Conservation (phyloP, 2,888 invertebrate species). For the Diploptera punctata region DNA sequence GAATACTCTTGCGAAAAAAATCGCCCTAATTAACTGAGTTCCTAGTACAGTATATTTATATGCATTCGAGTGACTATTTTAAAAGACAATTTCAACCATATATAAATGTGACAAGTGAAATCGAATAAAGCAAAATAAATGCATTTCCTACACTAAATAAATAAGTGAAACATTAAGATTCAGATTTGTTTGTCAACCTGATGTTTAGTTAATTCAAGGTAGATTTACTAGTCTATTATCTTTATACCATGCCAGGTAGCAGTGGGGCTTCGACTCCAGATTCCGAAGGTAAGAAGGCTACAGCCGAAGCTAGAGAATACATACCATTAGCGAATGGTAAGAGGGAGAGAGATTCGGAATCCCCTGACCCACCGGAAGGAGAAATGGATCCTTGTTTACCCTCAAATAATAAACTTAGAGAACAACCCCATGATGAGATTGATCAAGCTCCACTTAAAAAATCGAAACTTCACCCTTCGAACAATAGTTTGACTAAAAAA, state of each 20-base stretch:
- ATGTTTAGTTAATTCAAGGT: neutral
- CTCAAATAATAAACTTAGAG: neutral
- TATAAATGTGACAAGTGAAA: neutral
- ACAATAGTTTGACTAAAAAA: slow-evolving; percentile 1
- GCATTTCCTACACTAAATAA: neutral
- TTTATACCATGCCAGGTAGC: neutral
- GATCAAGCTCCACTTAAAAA: neutral
- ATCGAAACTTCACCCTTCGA: neutral
- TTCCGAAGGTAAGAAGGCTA: slow-evolving; percentile 1
- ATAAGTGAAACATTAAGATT: neutral
- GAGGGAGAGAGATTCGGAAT: slow-evolving; percentile 1
- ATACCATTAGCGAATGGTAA: slow-evolving; percentile 9
- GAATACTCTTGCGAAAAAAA: too few species aligned
- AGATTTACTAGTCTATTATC: neutral
- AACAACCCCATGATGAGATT: neutral
- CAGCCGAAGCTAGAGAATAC: neutral
- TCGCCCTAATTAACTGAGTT: too few species aligned
- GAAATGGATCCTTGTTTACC: slow-evolving; percentile 20
- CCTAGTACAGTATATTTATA: too few species aligned
- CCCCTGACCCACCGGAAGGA: neutral
- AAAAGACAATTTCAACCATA: neutral
- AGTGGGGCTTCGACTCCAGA: neutral
- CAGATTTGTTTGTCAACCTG: neutral
- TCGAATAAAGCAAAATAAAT: too few species aligned
- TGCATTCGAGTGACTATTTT: neutral